These are phyloP conservation scores for Blastobasis adustella DNA, from an alignment of 2,888 invertebrate species.

Conservation along the genomic window DNA sequence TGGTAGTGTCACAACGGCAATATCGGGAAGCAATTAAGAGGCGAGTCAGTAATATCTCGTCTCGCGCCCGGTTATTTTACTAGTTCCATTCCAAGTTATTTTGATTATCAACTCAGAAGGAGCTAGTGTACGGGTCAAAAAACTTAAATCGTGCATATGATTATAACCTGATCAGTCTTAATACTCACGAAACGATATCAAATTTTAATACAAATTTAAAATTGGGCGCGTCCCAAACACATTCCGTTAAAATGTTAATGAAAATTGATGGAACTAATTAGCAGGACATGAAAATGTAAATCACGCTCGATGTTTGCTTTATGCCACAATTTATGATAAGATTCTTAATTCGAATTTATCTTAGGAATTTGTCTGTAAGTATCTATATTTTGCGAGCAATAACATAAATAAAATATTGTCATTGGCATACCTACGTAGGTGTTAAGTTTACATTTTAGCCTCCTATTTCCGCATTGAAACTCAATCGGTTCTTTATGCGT, in stretches of 20 bases:
- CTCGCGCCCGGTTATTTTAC: conserved; percentile 14
- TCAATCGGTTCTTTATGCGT: too few relatives aligned
- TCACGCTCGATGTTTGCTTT: too few relatives aligned
- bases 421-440: too few relatives aligned
- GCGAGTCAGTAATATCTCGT: conserved; percentile 6
- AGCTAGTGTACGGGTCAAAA: conserved; percentile 34
- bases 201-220: neutral
- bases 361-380: too few relatives aligned
- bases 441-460: too few relatives aligned
- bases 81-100: conserved; percentile 9
- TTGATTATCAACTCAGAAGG: conserved; percentile 14
- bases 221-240: neutral
- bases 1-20: neutral
- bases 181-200: conserved; percentile 8
- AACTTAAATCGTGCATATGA: conserved; percentile 41
- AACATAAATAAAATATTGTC: too few relatives aligned
- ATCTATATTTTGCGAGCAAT: too few relatives aligned
- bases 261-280: neutral
- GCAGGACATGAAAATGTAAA: too few relatives aligned
- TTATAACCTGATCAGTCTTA: conserved; percentile 34
- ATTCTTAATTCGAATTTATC: too few relatives aligned
- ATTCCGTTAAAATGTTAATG: conserved; percentile 2
- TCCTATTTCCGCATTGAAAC: too few relatives aligned
- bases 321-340: too few relatives aligned
- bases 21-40: conserved; percentile 10